These are phyloP conservation scores for Drosophila mayaguana DNA, from an alignment of 2,888 invertebrate genomes.

Conservation along the genomic window DNA sequence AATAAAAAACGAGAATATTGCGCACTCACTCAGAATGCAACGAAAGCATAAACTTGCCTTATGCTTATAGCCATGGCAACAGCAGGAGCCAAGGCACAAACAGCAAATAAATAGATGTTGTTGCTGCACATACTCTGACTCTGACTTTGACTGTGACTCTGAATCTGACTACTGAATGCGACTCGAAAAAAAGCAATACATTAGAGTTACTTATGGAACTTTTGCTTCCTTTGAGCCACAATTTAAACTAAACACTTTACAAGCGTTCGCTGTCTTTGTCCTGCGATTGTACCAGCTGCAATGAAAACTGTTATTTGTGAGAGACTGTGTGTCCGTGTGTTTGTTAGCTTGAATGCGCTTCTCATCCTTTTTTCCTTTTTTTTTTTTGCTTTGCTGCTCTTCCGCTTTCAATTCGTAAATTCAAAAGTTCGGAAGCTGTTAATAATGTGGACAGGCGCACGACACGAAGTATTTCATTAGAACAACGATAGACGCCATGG, in stretches of 20 bases:
- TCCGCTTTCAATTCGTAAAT: slow-evolving; percentile 50
- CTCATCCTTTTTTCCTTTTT: slow-evolving; percentile 4
- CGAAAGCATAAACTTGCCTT: slow-evolving; percentile 67
- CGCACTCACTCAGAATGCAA: slow-evolving; percentile 51
- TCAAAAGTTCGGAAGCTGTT: slow-evolving; percentile 73
- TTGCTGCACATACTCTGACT: no score
- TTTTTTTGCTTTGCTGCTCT: background rate
- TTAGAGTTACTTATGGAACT: slow-evolving; percentile 34
- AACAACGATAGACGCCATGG: slow-evolving; percentile 27
- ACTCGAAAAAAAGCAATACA: slow-evolving; percentile 4
- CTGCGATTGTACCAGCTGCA: slow-evolving; percentile 16
- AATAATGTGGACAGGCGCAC: slow-evolving; percentile 75
- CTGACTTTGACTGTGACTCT: background rate
- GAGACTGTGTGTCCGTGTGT: slow-evolving; percentile 2
- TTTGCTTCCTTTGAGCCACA: slow-evolving; percentile 39
- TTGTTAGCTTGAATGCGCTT: slow-evolving; percentile 29
- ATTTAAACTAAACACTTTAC: slow-evolving; percentile 64
- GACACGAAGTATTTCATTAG: slow-evolving; percentile 78
- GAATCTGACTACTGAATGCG: slow-evolving; percentile 4
- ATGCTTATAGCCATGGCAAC: slow-evolving; percentile 60
- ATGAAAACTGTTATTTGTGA: slow-evolving; percentile 50
- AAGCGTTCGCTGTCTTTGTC: slow-evolving; percentile 48
- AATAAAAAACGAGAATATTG: slow-evolving; percentile 55
- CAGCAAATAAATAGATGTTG: slow-evolving; percentile 46
- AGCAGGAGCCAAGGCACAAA: slow-evolving; percentile 11